phyloP scores from a whole-genome alignment of 2,113 vertebrate genomes.

The Mionectes macconnelli region DNA sequence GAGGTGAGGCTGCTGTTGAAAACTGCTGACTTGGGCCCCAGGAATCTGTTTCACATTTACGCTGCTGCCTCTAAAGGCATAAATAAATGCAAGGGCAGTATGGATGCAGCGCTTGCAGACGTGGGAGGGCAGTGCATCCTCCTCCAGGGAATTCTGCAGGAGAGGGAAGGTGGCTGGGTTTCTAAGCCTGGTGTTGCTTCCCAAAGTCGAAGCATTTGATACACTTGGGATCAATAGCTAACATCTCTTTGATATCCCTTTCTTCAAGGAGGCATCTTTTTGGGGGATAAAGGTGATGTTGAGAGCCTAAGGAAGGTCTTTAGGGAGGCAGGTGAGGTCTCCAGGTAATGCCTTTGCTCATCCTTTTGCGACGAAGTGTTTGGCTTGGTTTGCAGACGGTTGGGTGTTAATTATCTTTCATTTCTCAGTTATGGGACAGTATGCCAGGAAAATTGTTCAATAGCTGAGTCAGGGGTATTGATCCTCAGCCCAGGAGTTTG shows the following conservation, averaged over 20 bases:
- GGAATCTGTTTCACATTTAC: not conserved
- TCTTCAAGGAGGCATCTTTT: not conserved
- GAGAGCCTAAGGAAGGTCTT: not conserved
- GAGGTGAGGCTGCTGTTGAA: not conserved
- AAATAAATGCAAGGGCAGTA: not conserved
- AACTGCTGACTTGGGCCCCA: slow-evolving; percentile 31
- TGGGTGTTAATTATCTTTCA: not conserved
- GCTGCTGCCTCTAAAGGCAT: not conserved
- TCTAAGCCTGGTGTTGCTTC: not conserved
- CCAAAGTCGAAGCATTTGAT: not conserved
- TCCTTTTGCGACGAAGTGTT: not conserved
- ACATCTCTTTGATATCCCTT: not conserved
- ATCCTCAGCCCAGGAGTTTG: not conserved
- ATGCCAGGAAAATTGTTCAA: not conserved
- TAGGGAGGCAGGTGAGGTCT: not conserved
- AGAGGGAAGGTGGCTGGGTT: not conserved
- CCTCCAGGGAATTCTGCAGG: not conserved
- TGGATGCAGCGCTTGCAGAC: not conserved
- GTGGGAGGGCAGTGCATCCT: not conserved
- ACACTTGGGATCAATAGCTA: not conserved
- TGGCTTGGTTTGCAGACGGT: not conserved
- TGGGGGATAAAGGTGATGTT: not conserved
- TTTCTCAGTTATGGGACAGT: not conserved
- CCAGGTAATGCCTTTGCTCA: not conserved
- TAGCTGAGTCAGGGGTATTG: not conserved